phyloP scores from a whole-genome alignment of 2,113 vertebrate genomes.

The Globicephala melas region DNA sequence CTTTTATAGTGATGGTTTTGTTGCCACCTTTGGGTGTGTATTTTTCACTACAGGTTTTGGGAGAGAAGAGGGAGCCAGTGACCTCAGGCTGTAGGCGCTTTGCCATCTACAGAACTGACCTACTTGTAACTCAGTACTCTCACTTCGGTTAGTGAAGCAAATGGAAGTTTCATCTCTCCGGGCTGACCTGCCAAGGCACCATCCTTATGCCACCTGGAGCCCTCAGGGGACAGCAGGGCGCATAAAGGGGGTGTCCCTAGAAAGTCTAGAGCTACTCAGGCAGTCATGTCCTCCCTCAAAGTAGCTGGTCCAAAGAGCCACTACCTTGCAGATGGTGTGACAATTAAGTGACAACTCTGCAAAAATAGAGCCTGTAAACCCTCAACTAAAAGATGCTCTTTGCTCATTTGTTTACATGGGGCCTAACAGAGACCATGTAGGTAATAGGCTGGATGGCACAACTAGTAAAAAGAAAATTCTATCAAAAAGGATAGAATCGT shows the following conservation, averaged over 20 bases:
- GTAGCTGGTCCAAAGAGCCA: not conserved
- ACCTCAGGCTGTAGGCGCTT: not conserved
- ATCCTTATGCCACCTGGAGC: not conserved
- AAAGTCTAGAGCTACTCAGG: not conserved
- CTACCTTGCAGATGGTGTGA: not conserved
- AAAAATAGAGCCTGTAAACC: not conserved
- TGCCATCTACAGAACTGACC: not conserved
- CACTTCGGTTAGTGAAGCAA: not conserved
- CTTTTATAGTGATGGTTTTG: not conserved
- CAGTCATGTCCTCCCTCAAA: not conserved
- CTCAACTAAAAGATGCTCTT: not conserved
- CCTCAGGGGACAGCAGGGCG: not conserved
- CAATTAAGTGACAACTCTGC: not conserved
- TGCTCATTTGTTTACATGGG: not conserved
- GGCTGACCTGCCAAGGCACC: not conserved
- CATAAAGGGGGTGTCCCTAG: fast-evolving
- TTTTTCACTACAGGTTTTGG: not conserved
- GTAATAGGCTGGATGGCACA: not conserved
- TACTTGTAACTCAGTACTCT: not conserved
- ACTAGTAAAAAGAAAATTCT: not conserved
- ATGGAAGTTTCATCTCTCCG: not conserved
- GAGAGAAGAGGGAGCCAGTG: not conserved
- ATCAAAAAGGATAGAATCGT: not conserved
- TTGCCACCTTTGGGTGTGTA: not conserved
- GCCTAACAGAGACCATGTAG: not conserved